A percentile compares a stretch with the other conserved stretches of the same genome.
Conservation (phyloP, 2,113 vertebrate species). For the Galemys pyrenaicus region DNA sequence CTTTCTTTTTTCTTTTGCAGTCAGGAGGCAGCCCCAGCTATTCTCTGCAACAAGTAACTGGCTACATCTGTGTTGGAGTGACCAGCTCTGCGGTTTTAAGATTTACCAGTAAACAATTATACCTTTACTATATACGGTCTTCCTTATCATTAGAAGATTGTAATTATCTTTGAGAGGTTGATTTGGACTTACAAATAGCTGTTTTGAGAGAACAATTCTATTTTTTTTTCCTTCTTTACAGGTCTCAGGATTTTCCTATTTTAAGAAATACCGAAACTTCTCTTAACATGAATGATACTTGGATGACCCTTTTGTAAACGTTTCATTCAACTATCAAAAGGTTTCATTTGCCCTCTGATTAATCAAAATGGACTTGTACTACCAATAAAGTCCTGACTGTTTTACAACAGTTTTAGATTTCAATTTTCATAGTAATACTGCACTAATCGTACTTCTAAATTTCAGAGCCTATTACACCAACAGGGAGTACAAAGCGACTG, state of each 20-base stretch:
- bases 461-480: not conserved
- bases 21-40: not conserved
- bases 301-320: not conserved
- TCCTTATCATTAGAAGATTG: not conserved
- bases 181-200: not conserved
- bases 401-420: not conserved
- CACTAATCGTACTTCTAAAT: not conserved
- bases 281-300: not conserved
- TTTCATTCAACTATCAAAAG: not conserved
- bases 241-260: not conserved
- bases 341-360: not conserved
- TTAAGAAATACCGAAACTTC: not conserved
- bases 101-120: not conserved
- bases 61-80: not conserved
- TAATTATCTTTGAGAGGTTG: not conserved
- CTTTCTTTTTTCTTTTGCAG: not conserved
- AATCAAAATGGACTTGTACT: not conserved
- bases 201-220: not conserved
- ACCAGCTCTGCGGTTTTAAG: not conserved
- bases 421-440: not conserved
- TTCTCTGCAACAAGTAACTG: not conserved
- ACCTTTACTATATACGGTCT: not conserved
- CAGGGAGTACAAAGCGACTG: not conserved
- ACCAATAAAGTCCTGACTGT: not conserved
- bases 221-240: not conserved